Conservation (phyloP, 1,140 invertebrate genomes). For the Sipha flava region DNA sequence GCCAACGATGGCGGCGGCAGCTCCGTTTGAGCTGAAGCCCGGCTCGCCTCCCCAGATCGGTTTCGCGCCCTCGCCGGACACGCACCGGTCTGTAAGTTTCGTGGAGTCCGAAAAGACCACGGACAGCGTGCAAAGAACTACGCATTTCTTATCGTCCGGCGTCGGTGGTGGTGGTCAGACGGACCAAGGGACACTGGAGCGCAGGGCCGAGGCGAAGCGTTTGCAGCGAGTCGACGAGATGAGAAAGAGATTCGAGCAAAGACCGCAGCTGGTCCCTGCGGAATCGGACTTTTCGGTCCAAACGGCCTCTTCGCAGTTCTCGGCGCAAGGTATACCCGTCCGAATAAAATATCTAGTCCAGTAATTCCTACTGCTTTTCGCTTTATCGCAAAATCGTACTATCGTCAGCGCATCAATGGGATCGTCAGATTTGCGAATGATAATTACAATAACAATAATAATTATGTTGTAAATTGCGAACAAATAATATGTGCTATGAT, state of each 20-base stretch:
- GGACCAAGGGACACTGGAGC: neutral
- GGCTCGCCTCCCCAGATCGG: neutral
- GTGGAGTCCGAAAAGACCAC: neutral
- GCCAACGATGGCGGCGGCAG: no score
- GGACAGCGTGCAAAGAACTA: neutral
- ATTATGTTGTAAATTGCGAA: no score
- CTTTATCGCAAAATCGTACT: no score
- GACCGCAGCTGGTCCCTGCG: conserved; percentile 37
- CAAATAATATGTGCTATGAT: no score
- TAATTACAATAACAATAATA: no score
- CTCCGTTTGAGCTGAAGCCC: neutral
- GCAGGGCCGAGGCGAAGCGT: conserved; percentile 41
- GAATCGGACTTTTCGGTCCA: neutral
- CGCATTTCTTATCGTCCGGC: neutral
- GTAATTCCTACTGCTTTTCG: no score
- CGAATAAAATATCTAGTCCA: no score
- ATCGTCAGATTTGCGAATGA: no score
- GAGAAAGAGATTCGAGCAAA: conserved; percentile 43
- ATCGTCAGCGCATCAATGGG: no score
- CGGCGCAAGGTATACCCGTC: neutral
- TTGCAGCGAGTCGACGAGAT: conserved; percentile 42
- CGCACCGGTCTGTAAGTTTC: neutral
- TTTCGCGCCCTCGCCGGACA: neutral
- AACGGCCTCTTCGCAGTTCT: neutral
- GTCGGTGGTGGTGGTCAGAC: neutral